Evolutionary conservation across 2,113 vertebrate species (phyloP), one percentile per base, ranked within the genome.

Genomic region (Nothocercus julius): DNA sequence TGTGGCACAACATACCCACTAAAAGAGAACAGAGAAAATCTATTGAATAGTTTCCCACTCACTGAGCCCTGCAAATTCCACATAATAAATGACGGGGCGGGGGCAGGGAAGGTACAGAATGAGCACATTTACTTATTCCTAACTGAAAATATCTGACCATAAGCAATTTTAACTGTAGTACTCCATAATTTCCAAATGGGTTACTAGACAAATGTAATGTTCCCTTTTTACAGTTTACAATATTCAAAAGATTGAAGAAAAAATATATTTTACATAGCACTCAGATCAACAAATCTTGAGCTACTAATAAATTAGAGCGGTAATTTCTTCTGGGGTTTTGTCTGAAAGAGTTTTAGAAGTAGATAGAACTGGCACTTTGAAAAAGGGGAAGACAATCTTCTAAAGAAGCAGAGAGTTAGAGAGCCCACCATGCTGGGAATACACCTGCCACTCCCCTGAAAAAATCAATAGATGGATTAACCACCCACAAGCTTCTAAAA

Each of bases 401-500:
- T 53, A 69, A 80, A 56, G 42, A 54, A 89, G 75, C 25, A 18
- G 34, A 34, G 25, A 54, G 32, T 7, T 1, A 42, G 40, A 79
- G 84, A 82, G 30, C 44, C 54, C 53, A 59, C 1, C 1, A 38
- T 19, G 6, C 22, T 68, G 58, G 63, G 44, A 89, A 14, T 27
- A 92, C 70, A 85, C 20, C 3, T 67, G 59, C 38, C 25, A 59
- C 49, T 81, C 13, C 34, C 40, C 40, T 86, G 47, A 98, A 73
- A 51, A 96, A 97, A 97, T 94, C 92, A 95, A 92, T 97, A 98
- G 97, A 98, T 96, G 97, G 96, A 93, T 32, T 90, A 80, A 82
- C 32, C 66, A 61, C 38, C 28, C 61, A 32, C 13, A 44, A 4
- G 36, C 21, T 74, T 36, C 74, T 40, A 54, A 70, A 77, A 54